Evolutionary conservation across 2,888 invertebrate genomes (phyloP).

Genomic region (Hydraecia micacea): DNA sequence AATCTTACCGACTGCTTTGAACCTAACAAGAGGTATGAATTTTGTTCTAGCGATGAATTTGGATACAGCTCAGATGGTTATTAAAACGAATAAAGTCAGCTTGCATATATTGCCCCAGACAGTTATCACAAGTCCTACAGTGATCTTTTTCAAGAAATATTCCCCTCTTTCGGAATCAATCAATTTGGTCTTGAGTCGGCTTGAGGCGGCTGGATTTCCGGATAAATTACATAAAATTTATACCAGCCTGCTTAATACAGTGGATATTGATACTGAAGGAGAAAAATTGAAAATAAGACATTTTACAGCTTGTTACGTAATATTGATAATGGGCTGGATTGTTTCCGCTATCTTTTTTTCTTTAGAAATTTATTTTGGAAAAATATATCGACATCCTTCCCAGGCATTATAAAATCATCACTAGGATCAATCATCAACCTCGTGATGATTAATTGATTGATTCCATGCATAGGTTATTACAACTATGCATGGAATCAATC

Average conservation of each 20-base stretch:
- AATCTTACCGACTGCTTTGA: slow-evolving; percentile 69
- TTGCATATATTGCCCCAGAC: slow-evolving; percentile 76
- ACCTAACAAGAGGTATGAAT: slow-evolving; percentile 75
- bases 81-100: slow-evolving; percentile 66
- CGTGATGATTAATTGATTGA: no score
- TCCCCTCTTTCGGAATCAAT: slow-evolving; percentile 76
- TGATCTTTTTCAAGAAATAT: slow-evolving; percentile 82
- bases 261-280: slow-evolving; percentile 47
- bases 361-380: slow-evolving; percentile 74
- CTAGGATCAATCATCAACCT: neutral
- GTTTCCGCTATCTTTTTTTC: slow-evolving; percentile 73
- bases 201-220: slow-evolving; percentile 78
- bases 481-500: slow-evolving; percentile 2
- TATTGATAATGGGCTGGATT: slow-evolving; percentile 79
- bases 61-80: slow-evolving; percentile 71
- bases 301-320: slow-evolving; percentile 80
- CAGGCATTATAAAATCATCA: slow-evolving; percentile 63
- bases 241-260: slow-evolving; percentile 44
- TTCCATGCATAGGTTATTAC: no score
- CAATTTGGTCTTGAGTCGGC: slow-evolving; percentile 72
- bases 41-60: slow-evolving; percentile 80
- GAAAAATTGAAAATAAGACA: slow-evolving; percentile 77
- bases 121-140: slow-evolving; percentile 75
- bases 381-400: slow-evolving; percentile 63
- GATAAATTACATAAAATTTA: slow-evolving; percentile 75